phyloP scores from a whole-genome alignment of 2,113 vertebrate species.

The Procavia capensis region DNA sequence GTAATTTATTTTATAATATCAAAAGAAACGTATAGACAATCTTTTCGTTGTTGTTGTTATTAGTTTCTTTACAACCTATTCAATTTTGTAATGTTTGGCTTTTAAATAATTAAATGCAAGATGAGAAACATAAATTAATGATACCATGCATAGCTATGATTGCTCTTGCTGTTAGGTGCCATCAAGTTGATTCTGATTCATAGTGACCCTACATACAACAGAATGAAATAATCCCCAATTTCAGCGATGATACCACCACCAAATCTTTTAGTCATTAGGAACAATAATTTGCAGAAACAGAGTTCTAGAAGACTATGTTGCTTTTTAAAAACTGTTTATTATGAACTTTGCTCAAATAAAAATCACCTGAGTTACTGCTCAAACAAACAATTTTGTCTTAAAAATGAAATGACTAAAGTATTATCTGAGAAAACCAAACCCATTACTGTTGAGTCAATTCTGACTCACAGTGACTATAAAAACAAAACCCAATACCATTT shows the following conservation, averaged over 20 bases:
- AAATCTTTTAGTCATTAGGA: background rate
- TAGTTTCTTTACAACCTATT: background rate
- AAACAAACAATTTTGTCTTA: background rate
- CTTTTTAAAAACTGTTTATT: background rate
- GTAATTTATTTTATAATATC: background rate
- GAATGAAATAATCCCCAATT: too few species aligned
- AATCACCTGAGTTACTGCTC: background rate
- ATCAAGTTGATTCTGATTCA: too few species aligned
- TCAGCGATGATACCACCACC: background rate
- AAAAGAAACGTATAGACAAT: background rate
- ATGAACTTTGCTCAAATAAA: background rate
- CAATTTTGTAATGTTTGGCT: background rate
- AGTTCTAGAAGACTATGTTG: background rate
- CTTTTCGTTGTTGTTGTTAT: conserved; percentile 15
- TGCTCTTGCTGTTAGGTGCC: too few species aligned
- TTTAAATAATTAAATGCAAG: conserved; percentile 45
- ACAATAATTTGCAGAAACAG: background rate
- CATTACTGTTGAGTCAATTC: too few species aligned
- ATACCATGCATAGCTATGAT: background rate
- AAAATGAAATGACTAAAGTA: background rate
- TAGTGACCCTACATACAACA: too few species aligned
- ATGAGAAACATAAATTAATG: background rate
- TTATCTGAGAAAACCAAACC: too few species aligned
- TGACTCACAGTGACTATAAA: too few species aligned
- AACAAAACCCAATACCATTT: too few species aligned